Base-by-base conservation (phyloP, 2,113 vertebrate genomes). In the Notothenia coriiceps region DNA sequence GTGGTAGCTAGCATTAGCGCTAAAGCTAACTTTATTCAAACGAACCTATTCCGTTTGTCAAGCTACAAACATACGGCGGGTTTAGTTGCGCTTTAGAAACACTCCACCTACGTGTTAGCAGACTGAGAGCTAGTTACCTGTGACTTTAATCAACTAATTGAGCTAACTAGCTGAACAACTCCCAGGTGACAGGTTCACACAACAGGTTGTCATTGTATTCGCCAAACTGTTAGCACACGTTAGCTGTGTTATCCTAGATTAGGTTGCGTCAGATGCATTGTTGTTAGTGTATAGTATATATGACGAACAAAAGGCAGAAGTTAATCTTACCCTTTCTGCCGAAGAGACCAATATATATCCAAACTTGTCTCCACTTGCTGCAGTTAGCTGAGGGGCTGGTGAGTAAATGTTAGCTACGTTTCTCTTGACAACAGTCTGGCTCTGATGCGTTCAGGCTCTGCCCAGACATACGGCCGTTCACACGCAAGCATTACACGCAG, bases 161-260 rank as follows among this genome's bases (percentile, higher is more conserved):
- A 3, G n/a, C 14, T 52, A 3, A 50, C 49, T 17, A n/a, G 56
- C 43, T 56, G 22, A 20, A 6, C 33, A 68, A 72, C 17, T 61
- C 61, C 44, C 29, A 35, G 67, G 12, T 54, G 66, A 65, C 50
- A 66, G 63, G 29, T 54, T 25, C 18, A 62, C 17, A 91, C 92
- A 92, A 92, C 91, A 92, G 89, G 87, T 91, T 86, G 88, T 56
- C 70, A 57, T 59, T 46, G 72, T 55, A 10, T 68, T 54, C 9
- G 13, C 0, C 15, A 6, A 22, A 35, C 55, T 61, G 77, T 60
- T 84, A 82, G 85, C 85, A 71, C 20, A 8, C 44, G 35, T 61
- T n/a, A 47, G 74, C 72, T 40, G 7, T 10, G 10, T 13, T 29
- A 20, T 43, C 17, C 10, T 13, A 11, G 0, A 65, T 43, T 15